phyloP scores from a whole-genome alignment of 2,888 invertebrate species.

The Spatulosminthurus flaviceps region DNA sequence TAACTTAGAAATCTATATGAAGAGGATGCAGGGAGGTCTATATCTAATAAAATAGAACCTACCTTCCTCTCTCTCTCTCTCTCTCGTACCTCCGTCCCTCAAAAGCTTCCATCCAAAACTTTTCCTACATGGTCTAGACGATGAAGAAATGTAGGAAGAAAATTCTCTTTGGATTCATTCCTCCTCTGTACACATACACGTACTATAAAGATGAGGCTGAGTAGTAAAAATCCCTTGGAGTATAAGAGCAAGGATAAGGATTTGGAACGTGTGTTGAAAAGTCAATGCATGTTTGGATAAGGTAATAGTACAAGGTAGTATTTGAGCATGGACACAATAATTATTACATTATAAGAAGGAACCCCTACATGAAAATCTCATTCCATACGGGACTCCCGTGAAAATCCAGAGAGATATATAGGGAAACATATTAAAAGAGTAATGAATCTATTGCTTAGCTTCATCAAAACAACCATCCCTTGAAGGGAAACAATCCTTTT shows the following conservation, averaged over 20 bases:
- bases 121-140: not conserved
- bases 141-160: too few species aligned
- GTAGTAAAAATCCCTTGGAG: too few species aligned
- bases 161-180: not conserved
- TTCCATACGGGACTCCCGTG: not conserved
- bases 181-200: not conserved
- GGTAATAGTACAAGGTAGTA: not conserved
- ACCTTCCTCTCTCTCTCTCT: conserved; percentile 16
- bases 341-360: too few species aligned
- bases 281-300: not conserved
- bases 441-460: conserved; percentile 28
- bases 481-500: not conserved
- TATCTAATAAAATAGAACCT: conserved; percentile 28
- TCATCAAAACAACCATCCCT: conserved; percentile 8
- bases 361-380: not conserved
- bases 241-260: too few species aligned
- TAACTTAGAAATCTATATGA: conserved; percentile 31
- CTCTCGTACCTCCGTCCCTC: conserved; percentile 18
- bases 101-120: too few species aligned
- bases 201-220: too few species aligned
- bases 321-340: not conserved
- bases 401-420: conserved; percentile 2
- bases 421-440: not conserved
- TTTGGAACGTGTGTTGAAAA: conserved; percentile 10
- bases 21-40: conserved; percentile 38